phyloP scores from a whole-genome alignment of 2,797 vertebrate species.

The Hoplostethus mediterraneus region DNA sequence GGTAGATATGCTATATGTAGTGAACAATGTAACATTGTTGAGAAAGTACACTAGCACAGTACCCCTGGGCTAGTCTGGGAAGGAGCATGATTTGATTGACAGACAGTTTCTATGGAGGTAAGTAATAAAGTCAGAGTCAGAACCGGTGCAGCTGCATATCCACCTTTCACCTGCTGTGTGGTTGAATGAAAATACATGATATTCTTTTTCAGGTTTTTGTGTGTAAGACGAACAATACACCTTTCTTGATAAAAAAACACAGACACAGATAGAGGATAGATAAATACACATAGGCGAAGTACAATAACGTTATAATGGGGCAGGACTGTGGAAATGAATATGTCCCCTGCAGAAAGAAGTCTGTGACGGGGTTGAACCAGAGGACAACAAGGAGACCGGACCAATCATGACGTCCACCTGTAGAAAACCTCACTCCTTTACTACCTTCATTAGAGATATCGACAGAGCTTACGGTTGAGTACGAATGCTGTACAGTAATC shows the following conservation, averaged over 20 bases:
- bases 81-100: constrained; percentile 79
- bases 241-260: constrained; percentile 27
- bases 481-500: constrained; percentile 50
- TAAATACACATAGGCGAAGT: neutral
- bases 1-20: constrained; percentile 76
- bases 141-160: constrained; percentile 65
- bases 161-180: constrained; percentile 65
- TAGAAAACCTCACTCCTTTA: constrained; percentile 43
- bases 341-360: constrained; percentile 43
- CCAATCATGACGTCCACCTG: constrained; percentile 47
- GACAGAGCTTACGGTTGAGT: constrained; percentile 43
- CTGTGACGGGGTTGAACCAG: constrained; percentile 17
- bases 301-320: neutral
- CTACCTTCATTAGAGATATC: constrained; percentile 57
- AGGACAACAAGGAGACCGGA: constrained; percentile 21
- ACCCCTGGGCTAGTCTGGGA: constrained; percentile 77
- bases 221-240: constrained; percentile 24
- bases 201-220: constrained; percentile 44
- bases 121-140: constrained; percentile 75
- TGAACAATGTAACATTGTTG: constrained; percentile 82
- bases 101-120: constrained; percentile 75
- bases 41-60: constrained; percentile 67
- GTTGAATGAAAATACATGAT: constrained; percentile 55
- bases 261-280: neutral
- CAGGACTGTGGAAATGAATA: constrained; percentile 15